phyloP scores from a whole-genome alignment of 2,888 invertebrate species.

The Epiblema foenella region DNA sequence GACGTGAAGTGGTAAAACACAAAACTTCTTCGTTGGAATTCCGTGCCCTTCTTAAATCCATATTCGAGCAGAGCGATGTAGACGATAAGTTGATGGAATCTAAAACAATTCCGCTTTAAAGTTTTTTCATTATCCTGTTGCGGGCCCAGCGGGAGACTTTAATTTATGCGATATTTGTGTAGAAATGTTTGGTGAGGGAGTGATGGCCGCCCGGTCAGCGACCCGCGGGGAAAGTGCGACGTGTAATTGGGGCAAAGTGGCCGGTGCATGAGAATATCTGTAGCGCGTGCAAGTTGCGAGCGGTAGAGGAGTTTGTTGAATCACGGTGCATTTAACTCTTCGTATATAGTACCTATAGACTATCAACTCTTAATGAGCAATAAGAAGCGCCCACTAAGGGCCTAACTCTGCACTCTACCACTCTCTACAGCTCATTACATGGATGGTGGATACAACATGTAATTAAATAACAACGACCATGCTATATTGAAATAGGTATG shows the following conservation, averaged over 20 bases:
- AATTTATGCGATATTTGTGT: slow-evolving; percentile 29
- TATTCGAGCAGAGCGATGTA: not conserved
- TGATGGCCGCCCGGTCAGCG: slow-evolving; percentile 30
- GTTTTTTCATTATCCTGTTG: slow-evolving; percentile 13
- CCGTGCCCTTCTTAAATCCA: not conserved
- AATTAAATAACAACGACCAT: too few species aligned
- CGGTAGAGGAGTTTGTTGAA: not conserved
- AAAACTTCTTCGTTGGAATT: not conserved
- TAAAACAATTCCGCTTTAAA: slow-evolving; percentile 21
- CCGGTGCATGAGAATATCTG: slow-evolving; percentile 39
- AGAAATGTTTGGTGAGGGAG: slow-evolving; percentile 2
- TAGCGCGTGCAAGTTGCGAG: slow-evolving; percentile 1
- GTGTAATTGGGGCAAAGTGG: slow-evolving; percentile 43
- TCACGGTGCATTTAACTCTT: not conserved
- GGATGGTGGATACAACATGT: too few species aligned
- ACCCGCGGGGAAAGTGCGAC: slow-evolving; percentile 40
- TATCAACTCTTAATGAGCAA: too few species aligned
- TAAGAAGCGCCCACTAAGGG: too few species aligned
- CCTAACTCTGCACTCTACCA: too few species aligned
- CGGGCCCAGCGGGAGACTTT: slow-evolving; percentile 19
- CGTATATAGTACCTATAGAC: too few species aligned
- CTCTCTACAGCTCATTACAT: too few species aligned
- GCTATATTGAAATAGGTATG: too few species aligned
- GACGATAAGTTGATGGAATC: not conserved
- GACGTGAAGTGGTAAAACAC: not conserved